Conservation (phyloP, 2,113 vertebrate genomes). For the Eulacestoma nigropectus region DNA sequence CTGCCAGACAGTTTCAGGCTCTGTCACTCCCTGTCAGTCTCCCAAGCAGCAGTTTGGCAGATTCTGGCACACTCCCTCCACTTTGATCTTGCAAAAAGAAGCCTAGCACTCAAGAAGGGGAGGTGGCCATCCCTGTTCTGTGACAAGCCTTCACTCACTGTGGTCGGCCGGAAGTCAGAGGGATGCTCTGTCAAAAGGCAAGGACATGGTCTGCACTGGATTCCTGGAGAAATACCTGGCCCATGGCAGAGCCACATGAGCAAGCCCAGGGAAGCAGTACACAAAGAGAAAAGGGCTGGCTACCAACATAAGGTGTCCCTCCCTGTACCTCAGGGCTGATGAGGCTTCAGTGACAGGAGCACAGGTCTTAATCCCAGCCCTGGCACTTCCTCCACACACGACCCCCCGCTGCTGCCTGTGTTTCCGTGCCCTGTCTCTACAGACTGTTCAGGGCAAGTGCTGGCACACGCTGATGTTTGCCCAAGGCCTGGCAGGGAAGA, state of each 20-base stretch:
- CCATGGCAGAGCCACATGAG: neutral
- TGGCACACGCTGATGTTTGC: neutral
- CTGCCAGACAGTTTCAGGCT: conserved; percentile 58
- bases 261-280: neutral
- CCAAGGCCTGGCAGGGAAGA: neutral
- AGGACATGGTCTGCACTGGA: neutral
- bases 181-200: neutral
- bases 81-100: conserved; percentile 8
- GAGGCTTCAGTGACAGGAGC: neutral
- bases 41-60: conserved; percentile 16
- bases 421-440: neutral
- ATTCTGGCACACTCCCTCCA: neutral
- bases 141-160: neutral
- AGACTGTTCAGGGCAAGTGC: neutral
- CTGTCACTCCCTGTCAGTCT: conserved; percentile 31
- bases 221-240: neutral
- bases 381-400: neutral
- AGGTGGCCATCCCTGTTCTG: neutral
- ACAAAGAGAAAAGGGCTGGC: neutral
- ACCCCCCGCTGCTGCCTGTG: neutral
- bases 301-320: neutral
- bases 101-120: neutral
- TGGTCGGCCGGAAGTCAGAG: neutral
- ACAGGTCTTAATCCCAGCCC: neutral
- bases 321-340: neutral